A percentile compares a stretch with the other conserved stretches of the same genome.
These are phyloP conservation scores for Ceratotherium simum DNA, from an alignment of 2,113 vertebrate genomes.

Conservation along the genomic window DNA sequence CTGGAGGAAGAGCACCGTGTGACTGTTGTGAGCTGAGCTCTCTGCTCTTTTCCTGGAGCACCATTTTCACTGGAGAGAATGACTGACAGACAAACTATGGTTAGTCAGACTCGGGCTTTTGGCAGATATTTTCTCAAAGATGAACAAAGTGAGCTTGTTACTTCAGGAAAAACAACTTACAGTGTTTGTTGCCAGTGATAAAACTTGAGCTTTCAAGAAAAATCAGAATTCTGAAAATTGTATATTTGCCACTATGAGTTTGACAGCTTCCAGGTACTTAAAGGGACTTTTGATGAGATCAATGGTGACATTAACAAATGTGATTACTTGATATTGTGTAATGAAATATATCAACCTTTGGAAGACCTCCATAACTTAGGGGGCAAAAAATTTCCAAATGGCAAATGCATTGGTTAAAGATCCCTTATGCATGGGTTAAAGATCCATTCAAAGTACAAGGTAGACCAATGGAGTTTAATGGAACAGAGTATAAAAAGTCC, in stretches of 20 bases:
- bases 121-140: neutral
- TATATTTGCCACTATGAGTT: neutral
- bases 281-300: neutral
- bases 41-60: neutral
- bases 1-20: neutral
- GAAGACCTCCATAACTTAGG: neutral
- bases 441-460: neutral
- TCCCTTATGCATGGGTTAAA: neutral
- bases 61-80: neutral
- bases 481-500: neutral
- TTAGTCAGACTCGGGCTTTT: neutral
- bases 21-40: neutral
- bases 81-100: neutral
- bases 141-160: neutral
- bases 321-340: neutral
- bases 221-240: neutral
- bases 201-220: constrained; percentile 42
- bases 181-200: neutral
- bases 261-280: neutral
- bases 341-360: neutral
- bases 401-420: neutral
- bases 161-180: neutral
- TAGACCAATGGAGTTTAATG: neutral
- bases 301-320: neutral
- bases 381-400: neutral